Conservation (phyloP, 2,113 vertebrate species). For the Cyphomyrus discorhynchus region DNA sequence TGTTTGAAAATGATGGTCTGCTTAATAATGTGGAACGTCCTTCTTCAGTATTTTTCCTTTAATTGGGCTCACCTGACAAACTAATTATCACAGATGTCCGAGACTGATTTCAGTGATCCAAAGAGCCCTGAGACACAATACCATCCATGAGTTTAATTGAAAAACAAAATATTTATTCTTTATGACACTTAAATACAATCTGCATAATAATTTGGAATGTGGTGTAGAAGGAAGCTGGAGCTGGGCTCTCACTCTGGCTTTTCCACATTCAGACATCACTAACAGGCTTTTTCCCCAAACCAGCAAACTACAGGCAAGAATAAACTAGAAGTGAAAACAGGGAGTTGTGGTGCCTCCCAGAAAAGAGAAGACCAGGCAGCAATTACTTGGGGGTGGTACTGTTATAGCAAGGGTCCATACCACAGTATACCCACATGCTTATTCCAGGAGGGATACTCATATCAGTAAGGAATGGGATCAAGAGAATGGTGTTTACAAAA, state of each 20-base stretch:
- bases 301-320: background rate
- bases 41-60: too few species aligned
- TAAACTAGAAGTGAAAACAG: background rate
- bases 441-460: background rate
- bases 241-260: background rate
- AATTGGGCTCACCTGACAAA: too few species aligned
- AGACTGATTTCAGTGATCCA: too few species aligned
- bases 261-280: background rate
- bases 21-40: too few species aligned
- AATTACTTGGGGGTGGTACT: background rate
- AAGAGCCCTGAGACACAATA: too few species aligned
- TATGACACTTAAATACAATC: too few species aligned
- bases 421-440: background rate
- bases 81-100: too few species aligned
- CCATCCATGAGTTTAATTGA: too few species aligned
- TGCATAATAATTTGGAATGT: too few species aligned
- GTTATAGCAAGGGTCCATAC: background rate
- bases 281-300: background rate
- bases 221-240: background rate
- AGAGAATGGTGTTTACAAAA: background rate
- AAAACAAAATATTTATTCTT: too few species aligned
- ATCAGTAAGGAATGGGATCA: background rate
- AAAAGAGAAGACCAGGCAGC: background rate
- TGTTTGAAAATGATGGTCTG: too few species aligned
- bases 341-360: background rate